phyloP scores from a whole-genome alignment of 2,797 vertebrate genomes.

The Poeciliopsis infans region DNA sequence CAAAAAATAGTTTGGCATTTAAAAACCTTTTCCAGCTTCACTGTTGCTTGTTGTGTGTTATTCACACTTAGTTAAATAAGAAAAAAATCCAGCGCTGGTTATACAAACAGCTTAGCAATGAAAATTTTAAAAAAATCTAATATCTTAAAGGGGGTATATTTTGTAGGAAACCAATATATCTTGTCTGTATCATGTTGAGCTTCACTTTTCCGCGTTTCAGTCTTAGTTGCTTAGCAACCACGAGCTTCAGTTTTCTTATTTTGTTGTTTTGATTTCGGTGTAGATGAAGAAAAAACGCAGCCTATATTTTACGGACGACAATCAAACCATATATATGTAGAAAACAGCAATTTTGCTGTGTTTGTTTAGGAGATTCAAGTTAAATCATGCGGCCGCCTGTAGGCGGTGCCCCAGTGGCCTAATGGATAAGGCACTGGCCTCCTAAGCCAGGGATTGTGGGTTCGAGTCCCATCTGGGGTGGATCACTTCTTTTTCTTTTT shows the following conservation, averaged over 20 bases:
- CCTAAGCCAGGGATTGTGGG: conserved; percentile 81
- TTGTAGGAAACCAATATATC: conserved; percentile 18
- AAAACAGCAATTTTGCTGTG: neutral
- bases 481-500: neutral
- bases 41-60: fast-evolving
- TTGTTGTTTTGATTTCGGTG: neutral
- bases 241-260: neutral
- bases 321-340: fast-evolving
- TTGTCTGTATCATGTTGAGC: fast-evolving
- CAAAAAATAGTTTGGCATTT: fast-evolving
- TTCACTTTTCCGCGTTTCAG: neutral
- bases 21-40: fast-evolving
- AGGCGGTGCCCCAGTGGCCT: conserved; percentile 55
- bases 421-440: conserved; percentile 79
- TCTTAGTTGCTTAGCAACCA: conserved; percentile 63
- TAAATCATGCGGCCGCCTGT: fast-evolving
- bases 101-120: fast-evolving
- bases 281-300: neutral
- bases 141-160: conserved; percentile 20
- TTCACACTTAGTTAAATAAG: fast-evolving
- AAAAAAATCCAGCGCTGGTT: fast-evolving
- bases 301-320: neutral
- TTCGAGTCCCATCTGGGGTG: conserved; percentile 76
- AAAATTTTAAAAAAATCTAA: neutral
- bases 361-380: neutral